Evolutionary conservation across 2,113 vertebrate species (phyloP).

Genomic region (Athene noctua): DNA sequence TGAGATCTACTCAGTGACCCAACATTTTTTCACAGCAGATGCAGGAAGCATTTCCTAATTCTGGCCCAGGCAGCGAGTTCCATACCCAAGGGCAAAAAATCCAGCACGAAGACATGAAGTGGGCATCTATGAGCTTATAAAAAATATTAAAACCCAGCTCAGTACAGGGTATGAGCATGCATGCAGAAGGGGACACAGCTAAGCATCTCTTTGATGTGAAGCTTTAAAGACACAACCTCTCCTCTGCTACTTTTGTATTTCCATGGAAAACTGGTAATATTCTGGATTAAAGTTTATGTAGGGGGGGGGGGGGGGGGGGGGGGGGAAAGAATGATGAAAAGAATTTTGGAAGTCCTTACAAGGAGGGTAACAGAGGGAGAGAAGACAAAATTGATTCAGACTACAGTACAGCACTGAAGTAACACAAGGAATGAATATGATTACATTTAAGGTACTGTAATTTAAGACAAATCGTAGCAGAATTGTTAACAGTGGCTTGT

Average conservation of each 20-base stretch:
- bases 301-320: rapidly evolving
- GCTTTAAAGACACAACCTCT: neutral
- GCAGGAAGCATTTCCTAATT: neutral
- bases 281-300: neutral
- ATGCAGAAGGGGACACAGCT: neutral
- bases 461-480: neutral
- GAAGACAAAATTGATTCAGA: neutral
- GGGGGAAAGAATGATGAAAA: neutral
- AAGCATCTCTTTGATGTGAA: neutral
- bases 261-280: neutral
- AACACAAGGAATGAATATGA: neutral
- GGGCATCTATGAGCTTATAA: neutral
- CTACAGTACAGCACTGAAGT: neutral
- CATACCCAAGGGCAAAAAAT: neutral
- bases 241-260: neutral
- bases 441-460: neutral
- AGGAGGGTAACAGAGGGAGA: neutral
- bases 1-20: neutral
- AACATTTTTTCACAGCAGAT: neutral
- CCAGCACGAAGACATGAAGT: neutral
- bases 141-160: neutral
- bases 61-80: neutral
- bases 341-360: neutral
- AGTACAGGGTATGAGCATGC: neutral
- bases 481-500: neutral